Percentiles rank a stretch among this genome's conserved stretches.
Conservation (phyloP, 2,113 vertebrate genomes). For the Notechis scutatus region DNA sequence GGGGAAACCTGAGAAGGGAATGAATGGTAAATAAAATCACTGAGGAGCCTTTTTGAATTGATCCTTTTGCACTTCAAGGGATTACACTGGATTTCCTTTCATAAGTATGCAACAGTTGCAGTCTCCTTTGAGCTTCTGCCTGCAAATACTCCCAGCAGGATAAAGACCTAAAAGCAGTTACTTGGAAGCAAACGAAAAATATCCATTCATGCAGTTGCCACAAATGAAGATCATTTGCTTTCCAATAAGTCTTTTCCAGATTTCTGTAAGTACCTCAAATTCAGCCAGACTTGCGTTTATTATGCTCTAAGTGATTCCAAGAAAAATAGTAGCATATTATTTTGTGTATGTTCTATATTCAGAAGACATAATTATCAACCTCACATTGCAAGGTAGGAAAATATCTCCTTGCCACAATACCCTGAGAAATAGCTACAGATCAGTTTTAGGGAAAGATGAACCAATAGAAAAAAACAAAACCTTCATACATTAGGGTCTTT, state of each 20-base stretch:
- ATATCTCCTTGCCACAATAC: background rate
- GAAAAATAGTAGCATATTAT: background rate
- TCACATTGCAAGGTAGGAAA: background rate
- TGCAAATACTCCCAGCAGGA: background rate
- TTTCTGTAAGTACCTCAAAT: background rate
- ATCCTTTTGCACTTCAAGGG: background rate
- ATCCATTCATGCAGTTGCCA: background rate
- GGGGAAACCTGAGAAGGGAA: background rate
- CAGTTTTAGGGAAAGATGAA: background rate
- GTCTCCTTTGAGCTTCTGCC: background rate
- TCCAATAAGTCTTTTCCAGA: background rate
- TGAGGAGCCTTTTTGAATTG: background rate
- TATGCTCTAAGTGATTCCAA: background rate
- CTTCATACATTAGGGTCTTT: background rate
- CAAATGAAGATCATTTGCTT: background rate
- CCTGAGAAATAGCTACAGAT: background rate
- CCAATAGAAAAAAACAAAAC: background rate
- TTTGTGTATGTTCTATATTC: background rate
- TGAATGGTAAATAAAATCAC: background rate
- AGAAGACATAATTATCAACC: background rate
- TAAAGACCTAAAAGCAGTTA: background rate
- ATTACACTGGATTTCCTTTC: background rate
- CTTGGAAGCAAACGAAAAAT: background rate
- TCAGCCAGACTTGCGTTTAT: background rate
- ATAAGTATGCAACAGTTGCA: background rate